phyloP scores from a whole-genome alignment of 2,797 vertebrate species.

The Myotis findleyi region DNA sequence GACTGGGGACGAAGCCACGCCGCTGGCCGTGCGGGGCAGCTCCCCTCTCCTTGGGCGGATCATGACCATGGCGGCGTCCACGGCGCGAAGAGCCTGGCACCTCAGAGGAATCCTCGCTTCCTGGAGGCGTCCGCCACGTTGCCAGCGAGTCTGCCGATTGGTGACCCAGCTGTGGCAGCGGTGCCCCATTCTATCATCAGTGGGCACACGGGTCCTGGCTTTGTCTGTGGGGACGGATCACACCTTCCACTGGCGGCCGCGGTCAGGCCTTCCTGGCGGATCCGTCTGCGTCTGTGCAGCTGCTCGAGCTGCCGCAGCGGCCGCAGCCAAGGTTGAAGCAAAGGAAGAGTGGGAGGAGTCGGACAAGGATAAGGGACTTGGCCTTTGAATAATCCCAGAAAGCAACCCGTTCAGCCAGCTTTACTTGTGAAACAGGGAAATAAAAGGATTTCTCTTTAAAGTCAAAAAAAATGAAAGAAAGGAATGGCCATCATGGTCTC shows the following conservation, averaged over 20 bases:
- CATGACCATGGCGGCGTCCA: background rate
- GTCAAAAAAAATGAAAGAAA: background rate
- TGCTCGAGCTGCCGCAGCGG: background rate
- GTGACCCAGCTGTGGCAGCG: background rate
- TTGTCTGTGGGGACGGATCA: background rate
- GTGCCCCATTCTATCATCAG: background rate
- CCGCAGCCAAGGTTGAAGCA: background rate
- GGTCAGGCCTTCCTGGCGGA: background rate
- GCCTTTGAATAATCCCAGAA: background rate
- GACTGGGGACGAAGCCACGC: background rate
- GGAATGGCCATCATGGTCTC: background rate
- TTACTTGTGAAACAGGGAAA: background rate
- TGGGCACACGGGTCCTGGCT: background rate
- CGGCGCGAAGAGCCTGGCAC: background rate
- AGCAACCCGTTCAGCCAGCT: background rate
- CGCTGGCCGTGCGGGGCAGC: background rate
- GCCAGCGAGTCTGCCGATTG: background rate
- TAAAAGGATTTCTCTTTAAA: background rate
- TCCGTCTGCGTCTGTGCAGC: background rate
- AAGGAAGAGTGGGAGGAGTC: background rate
- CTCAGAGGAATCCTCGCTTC: background rate
- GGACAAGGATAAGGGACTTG: background rate
- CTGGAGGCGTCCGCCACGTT: background rate
- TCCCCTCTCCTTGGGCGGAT: background rate
- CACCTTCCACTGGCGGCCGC: background rate